Conservation (phyloP, 2,888 invertebrate genomes). For the Euphydryas editha region DNA sequence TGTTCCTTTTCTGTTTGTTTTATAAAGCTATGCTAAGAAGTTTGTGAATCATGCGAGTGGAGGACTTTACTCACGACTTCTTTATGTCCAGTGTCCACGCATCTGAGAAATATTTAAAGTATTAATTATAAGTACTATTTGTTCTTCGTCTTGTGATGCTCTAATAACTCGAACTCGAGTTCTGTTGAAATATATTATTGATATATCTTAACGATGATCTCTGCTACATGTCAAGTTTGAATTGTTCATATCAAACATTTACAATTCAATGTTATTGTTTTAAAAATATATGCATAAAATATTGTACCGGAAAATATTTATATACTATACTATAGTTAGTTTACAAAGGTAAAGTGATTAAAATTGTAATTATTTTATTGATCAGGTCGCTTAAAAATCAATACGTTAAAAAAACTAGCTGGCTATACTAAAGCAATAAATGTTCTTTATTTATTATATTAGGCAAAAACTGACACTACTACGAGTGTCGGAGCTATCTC, state of each 20-base stretch:
- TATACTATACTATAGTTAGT: too few relatives aligned
- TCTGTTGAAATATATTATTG: not conserved
- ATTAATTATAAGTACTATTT: not conserved
- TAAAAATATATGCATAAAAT: not conserved
- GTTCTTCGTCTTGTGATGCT: not conserved
- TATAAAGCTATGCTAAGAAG: slow-evolving; percentile 2
- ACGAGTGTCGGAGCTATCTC: too few relatives aligned
- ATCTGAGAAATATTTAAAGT: not conserved
- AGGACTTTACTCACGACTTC: slow-evolving; percentile 3
- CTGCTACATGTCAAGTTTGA: not conserved
- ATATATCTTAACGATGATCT: not conserved
- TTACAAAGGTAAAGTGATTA: not conserved
- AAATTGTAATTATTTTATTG: slow-evolving; percentile 1
- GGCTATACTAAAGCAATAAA: too few relatives aligned
- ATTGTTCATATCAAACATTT: not conserved
- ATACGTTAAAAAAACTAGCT: too few relatives aligned
- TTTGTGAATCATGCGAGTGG: not conserved
- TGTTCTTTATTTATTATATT: too few relatives aligned
- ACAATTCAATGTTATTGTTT: not conserved
- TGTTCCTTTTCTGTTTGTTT: slow-evolving; percentile 8
- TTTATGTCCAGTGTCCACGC: not conserved
- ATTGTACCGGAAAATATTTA: not conserved
- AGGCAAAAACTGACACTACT: too few relatives aligned
- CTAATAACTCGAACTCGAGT: not conserved
- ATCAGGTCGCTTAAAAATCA: slow-evolving; percentile 6